These are phyloP conservation scores for Coccyzus lansbergi DNA, from an alignment of 2,797 vertebrate species.

Conservation along the genomic window DNA sequence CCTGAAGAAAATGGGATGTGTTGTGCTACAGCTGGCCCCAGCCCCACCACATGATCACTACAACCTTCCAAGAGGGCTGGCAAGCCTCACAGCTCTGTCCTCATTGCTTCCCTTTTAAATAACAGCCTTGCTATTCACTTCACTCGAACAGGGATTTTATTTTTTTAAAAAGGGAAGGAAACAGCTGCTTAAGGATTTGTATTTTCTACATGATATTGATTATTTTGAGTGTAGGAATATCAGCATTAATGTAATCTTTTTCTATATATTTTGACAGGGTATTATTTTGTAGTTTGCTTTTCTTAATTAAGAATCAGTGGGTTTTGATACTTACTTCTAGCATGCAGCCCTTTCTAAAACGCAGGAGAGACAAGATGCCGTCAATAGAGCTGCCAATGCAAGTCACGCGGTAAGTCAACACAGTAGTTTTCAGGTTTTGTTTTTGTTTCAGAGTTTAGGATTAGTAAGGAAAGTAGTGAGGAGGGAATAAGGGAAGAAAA, in stretches of 20 bases:
- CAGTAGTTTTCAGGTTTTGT: neutral
- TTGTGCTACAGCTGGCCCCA: neutral
- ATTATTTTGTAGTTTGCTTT: neutral
- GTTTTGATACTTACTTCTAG: neutral
- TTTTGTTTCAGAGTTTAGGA: neutral
- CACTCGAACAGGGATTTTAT: neutral
- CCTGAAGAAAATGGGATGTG: conserved; percentile 19
- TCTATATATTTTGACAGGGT: neutral
- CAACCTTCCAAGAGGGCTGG: neutral
- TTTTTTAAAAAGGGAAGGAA: neutral
- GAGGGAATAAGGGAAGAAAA: neutral
- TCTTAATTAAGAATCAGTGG: neutral
- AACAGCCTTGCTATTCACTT: neutral
- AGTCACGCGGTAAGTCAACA: neutral
- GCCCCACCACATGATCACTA: neutral
- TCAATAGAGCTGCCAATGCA: neutral
- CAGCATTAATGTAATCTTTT: neutral
- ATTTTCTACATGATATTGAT: neutral
- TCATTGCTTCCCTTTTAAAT: neutral
- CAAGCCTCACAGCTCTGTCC: neutral
- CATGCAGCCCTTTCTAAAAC: neutral
- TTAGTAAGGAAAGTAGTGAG: neutral
- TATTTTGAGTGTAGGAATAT: neutral
- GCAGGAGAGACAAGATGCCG: fast-evolving
- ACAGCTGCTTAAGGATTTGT: neutral